These are phyloP conservation scores for Oreortyx pictus DNA, from an alignment of 2,797 vertebrate genomes.

Conservation along the genomic window DNA sequence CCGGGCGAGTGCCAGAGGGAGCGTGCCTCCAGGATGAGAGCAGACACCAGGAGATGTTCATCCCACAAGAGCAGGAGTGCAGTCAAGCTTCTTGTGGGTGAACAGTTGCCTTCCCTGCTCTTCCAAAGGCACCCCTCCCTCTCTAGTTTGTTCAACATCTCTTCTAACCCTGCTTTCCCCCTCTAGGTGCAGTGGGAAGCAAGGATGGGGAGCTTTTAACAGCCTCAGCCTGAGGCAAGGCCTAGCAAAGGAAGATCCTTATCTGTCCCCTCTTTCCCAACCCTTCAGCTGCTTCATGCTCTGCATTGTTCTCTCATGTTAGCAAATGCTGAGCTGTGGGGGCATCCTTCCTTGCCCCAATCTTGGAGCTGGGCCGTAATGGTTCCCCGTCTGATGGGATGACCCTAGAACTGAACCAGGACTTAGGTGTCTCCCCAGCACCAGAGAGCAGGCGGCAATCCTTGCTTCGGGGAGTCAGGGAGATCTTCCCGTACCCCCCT, in stretches of 20 bases:
- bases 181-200: not conserved
- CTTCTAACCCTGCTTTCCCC: conserved; percentile 42
- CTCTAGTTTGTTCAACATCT: conserved; percentile 33
- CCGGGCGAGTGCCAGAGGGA: not conserved
- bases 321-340: not conserved
- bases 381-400: not conserved
- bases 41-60: conserved; percentile 25
- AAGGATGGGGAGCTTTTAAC: conserved; percentile 18
- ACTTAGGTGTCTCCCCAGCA: not conserved
- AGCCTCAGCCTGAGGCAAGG: not conserved
- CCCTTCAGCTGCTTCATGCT: not conserved
- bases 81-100: not conserved
- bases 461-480: not conserved
- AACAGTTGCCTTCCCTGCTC: conserved; percentile 64
- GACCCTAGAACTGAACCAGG: not conserved
- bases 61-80: not conserved
- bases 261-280: not conserved
- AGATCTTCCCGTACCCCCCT: not conserved
- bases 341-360: not conserved
- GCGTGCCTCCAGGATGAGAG: not conserved
- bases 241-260: conserved; percentile 7
- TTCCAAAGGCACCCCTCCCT: conserved; percentile 10
- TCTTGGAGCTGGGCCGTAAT: not conserved
- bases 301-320: not conserved
- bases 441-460: not conserved